Conservation (phyloP, 1,140 invertebrate species). For the Calephelis virginiensis region DNA sequence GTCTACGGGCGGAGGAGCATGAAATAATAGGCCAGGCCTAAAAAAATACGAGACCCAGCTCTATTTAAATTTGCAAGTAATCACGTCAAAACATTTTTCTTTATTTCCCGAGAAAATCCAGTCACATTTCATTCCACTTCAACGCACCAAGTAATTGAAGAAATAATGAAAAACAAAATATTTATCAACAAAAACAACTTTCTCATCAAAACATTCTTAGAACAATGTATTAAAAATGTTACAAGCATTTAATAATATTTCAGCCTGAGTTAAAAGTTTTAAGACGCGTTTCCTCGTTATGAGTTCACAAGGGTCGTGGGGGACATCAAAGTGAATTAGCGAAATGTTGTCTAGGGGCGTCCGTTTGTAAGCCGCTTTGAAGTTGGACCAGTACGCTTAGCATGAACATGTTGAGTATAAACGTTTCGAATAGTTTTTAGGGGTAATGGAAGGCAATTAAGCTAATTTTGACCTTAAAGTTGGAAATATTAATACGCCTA, state of each 20-base stretch:
- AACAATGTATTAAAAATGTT: constrained; percentile 57
- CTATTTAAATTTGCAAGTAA: neutral
- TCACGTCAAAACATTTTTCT: neutral
- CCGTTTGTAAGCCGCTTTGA: constrained; percentile 70
- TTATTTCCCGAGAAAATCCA: neutral
- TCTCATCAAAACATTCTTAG: constrained; percentile 18
- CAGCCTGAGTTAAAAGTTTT: constrained; percentile 60
- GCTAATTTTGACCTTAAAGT: no score
- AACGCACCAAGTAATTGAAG: neutral
- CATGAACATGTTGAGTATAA: no score
- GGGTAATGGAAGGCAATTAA: no score
- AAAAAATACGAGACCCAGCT: no score
- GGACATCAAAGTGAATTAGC: constrained; percentile 72
- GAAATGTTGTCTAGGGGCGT: constrained; percentile 69
- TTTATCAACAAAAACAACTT: constrained; percentile 16
- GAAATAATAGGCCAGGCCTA: no score
- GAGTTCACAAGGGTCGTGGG: constrained; percentile 35
- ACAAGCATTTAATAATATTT: constrained; percentile 57
- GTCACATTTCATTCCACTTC: neutral
- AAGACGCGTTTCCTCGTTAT: constrained; percentile 67
- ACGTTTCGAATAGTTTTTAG: constrained; percentile 18
- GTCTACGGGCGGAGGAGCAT: no score
- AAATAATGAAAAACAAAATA: constrained; percentile 3
- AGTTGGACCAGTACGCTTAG: constrained; percentile 37
- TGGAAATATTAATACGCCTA: no score